These are phyloP conservation scores for Mirounga angustirostris DNA, from an alignment of 2,113 vertebrate species.

Conservation along the genomic window DNA sequence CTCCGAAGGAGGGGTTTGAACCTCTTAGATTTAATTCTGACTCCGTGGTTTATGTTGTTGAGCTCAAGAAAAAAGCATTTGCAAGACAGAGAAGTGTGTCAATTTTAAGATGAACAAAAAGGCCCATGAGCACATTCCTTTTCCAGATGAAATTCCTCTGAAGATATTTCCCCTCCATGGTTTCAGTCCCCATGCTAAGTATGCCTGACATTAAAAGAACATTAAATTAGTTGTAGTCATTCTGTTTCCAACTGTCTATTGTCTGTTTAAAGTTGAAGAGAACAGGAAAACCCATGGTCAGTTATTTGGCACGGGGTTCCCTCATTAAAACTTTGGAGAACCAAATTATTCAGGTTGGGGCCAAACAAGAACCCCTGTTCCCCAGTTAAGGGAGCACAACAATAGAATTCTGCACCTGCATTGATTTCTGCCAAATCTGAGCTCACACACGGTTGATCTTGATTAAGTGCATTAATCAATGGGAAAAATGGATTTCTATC, in stretches of 20 bases:
- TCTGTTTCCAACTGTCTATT: neutral
- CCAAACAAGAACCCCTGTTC: conserved; percentile 56
- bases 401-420: conserved; percentile 83
- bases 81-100: neutral
- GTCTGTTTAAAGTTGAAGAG: neutral
- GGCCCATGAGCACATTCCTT: neutral
- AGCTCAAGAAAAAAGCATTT: neutral
- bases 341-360: conserved; percentile 64
- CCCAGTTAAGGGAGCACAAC: conserved; percentile 57
- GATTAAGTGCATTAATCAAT: conserved; percentile 73
- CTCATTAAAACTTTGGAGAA: conserved; percentile 62
- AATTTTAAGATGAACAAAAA: neutral
- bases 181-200: neutral
- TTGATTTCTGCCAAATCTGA: conserved; percentile 81
- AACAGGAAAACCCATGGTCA: neutral
- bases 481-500: conserved; percentile 81
- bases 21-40: neutral
- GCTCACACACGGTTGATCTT: conserved; percentile 83
- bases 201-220: neutral
- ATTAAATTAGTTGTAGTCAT: neutral
- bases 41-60: neutral
- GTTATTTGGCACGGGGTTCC: accelerated
- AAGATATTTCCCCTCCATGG: neutral
- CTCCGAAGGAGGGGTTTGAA: neutral
- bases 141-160: conserved; percentile 15